Evolutionary conservation across 2,113 vertebrate species (phyloP).

Genomic region (Meleagris gallopavo): DNA sequence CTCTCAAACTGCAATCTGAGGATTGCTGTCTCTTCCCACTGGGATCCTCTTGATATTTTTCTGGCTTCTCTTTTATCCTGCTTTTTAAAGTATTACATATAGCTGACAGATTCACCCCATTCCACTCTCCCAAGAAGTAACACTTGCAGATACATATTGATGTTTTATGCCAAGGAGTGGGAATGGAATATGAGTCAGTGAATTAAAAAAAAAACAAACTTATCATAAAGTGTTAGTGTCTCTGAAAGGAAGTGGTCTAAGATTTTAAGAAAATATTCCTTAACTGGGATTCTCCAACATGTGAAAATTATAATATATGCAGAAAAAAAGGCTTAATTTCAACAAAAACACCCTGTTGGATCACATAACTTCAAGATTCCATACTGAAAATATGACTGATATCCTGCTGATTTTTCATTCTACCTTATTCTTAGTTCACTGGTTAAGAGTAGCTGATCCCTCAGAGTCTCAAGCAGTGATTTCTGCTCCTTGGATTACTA

Average conservation of each 20-base stretch:
- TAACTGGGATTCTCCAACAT: background rate
- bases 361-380: too few species aligned
- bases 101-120: background rate
- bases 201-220: background rate
- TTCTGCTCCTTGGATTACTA: background rate
- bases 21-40: background rate
- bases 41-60: background rate
- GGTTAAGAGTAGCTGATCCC: background rate
- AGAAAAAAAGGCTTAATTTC: background rate
- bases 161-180: background rate
- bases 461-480: background rate
- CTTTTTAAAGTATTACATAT: rapidly evolving
- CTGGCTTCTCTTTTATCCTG: background rate
- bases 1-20: background rate
- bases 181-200: background rate
- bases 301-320: background rate
- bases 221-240: background rate
- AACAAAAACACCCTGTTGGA: background rate
- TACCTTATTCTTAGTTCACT: background rate
- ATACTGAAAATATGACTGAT: background rate
- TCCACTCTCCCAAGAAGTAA: background rate
- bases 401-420: background rate
- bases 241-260: background rate
- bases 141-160: background rate
- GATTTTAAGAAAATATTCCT: background rate